Evolutionary conservation across 1,140 invertebrate genomes (phyloP), one percentile per base, ranked within the genome.

Genomic region (Cecropterus lyciades): DNA sequence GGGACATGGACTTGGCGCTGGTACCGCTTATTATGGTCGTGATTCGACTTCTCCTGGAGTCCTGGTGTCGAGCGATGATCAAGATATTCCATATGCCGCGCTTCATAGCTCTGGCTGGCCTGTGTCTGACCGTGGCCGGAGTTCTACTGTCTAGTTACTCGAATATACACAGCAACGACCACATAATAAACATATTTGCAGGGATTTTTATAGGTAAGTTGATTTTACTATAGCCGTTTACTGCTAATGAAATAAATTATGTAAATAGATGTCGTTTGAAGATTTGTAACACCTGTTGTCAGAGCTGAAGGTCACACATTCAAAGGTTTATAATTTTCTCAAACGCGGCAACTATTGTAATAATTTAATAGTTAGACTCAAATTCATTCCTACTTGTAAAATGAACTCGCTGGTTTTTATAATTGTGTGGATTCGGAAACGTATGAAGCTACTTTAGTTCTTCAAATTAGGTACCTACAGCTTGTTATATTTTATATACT

Each of bases 21-120:
- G 93, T 94, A 14, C 94, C 94, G 7, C 91, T 94, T 72, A 79
- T 94, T 15, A 88, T 93, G 68, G 82, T 89, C 15, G 92, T 93
- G 2, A 94, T 94, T 69, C 89, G 87, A 63, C 75, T 92, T 0
- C 74, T 93, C 0, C 64, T 89, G 77, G 93, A 94, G 77, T 93
- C 94, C 43, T 94, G 94, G 94, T 93, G 93, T 42, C 80, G 82
- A 16, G 87, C 90, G 24, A 86, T 94, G 10, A 86, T 94, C 51
- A 92, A 89, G 62, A 80, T 93, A 52, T 93, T 93, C 49, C 92
- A 93, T 27, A 89, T 92, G 69, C 93, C 94, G 1, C 78, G 93
- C 27, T 75, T 94, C 20, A 89, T 94, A 46, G 92, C 91, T 0
- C 69, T 92, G 30, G 75, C 91, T n/a, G 92, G 92, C 1, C 76